phyloP scores from a whole-genome alignment of 2,797 vertebrate genomes.

The Rhinatrema bivittatum region DNA sequence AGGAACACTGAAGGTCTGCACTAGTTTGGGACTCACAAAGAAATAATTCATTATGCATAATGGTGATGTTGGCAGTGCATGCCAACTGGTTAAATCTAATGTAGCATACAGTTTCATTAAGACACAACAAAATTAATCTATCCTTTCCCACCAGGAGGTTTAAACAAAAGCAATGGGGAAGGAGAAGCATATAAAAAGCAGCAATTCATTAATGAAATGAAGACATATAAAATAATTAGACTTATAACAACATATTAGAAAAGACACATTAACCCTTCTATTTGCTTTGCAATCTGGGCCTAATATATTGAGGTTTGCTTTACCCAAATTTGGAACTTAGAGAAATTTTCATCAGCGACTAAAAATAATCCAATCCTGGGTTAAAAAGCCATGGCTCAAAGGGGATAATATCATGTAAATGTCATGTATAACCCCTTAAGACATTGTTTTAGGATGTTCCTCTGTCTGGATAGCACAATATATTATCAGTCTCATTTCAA shows the following conservation, averaged over 20 bases:
- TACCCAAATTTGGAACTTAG: too few species aligned
- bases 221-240: constrained; percentile 64
- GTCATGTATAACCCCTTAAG: too few species aligned
- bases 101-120: constrained; percentile 79
- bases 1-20: constrained; percentile 34
- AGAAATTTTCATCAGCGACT: too few species aligned
- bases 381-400: too few species aligned
- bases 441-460: too few species aligned
- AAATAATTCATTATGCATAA: constrained; percentile 63
- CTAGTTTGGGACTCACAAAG: constrained; percentile 52
- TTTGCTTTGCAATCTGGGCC: constrained; percentile 19
- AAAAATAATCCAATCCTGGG: too few species aligned
- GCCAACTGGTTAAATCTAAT: constrained; percentile 77
- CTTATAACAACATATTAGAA: constrained; percentile 54
- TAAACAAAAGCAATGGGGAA: constrained; percentile 72
- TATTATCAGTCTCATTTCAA: too few species aligned
- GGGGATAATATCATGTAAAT: too few species aligned
- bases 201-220: constrained; percentile 68
- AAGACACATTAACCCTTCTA: constrained; percentile 56
- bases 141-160: constrained; percentile 66
- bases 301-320: too few species aligned
- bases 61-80: constrained; percentile 66
- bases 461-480: too few species aligned
- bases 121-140: constrained; percentile 67
- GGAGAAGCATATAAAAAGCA: constrained; percentile 47